Evolutionary conservation across 2,888 invertebrate species (phyloP).

Genomic region (Thecophora atra): DNA sequence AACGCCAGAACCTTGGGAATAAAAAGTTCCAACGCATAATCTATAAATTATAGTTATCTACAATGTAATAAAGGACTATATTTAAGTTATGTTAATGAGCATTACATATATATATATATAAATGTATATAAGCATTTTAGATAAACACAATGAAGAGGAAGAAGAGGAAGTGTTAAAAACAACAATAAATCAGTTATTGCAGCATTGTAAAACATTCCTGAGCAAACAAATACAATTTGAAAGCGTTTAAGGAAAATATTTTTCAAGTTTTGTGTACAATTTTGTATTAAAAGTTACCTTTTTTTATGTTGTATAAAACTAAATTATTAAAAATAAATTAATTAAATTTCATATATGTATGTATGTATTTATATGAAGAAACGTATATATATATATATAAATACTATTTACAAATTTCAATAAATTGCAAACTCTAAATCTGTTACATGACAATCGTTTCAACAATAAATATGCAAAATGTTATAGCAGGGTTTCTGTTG

Average conservation of each 20-base stretch:
- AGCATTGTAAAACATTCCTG: conserved; percentile 25
- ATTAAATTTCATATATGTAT: no score
- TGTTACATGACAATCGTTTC: no score
- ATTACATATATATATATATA: conserved; percentile 1
- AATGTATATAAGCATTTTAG: not conserved
- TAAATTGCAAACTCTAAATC: not conserved
- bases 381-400: not conserved
- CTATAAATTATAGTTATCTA: not conserved
- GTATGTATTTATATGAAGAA: not conserved
- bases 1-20: not conserved
- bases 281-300: conserved; percentile 35
- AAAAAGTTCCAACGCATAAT: conserved; percentile 12
- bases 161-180: not conserved
- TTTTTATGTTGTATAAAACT: conserved; percentile 33
- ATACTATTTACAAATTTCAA: not conserved
- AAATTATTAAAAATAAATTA: conserved; percentile 13
- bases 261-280: conserved; percentile 23
- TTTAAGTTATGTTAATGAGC: not conserved
- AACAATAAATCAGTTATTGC: not conserved
- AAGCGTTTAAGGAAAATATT: not conserved
- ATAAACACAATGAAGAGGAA: not conserved
- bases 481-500: no score
- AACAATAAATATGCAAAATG: no score
- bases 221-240: conserved; percentile 5
- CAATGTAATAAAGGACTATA: conserved; percentile 1